Percentiles rank a stretch among this genome's conserved stretches.
Evolutionary conservation across 1,140 invertebrate genomes (phyloP).

Genomic region (Drosophila punjabiensis): DNA sequence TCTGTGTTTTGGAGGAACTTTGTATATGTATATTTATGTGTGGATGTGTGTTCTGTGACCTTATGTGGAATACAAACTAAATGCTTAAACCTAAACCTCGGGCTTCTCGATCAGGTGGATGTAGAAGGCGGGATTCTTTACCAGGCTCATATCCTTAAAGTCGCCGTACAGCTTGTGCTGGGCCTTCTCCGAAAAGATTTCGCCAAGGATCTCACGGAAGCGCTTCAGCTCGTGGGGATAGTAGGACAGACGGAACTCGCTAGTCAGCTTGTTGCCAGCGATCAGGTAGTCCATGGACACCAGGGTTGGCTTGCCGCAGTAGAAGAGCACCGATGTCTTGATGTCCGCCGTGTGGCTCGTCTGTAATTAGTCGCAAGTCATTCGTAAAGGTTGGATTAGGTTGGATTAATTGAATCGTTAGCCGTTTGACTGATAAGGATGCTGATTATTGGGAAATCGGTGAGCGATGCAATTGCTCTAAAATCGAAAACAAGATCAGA

Average conservation of each 20-base stretch:
- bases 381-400: slow-evolving; percentile 13
- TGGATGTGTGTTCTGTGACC: slow-evolving; percentile 38
- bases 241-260: slow-evolving; percentile 94
- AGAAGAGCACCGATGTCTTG: slow-evolving; percentile 92
- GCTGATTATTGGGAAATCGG: slow-evolving; percentile 10
- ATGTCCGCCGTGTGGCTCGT: slow-evolving; percentile 92
- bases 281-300: slow-evolving; percentile 93
- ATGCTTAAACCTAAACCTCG: slow-evolving; percentile 54
- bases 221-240: slow-evolving; percentile 92
- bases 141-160: slow-evolving; percentile 89
- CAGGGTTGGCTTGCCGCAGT: slow-evolving; percentile 90
- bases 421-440: slow-evolving; percentile 12
- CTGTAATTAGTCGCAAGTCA: slow-evolving; percentile 86
- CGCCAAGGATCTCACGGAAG: slow-evolving; percentile 90
- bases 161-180: slow-evolving; percentile 92
- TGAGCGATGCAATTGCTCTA: slow-evolving; percentile 12
- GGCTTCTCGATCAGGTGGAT: slow-evolving; percentile 93
- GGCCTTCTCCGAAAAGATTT: slow-evolving; percentile 89
- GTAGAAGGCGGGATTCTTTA: slow-evolving; percentile 91
- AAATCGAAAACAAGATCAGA: slow-evolving; percentile 29
- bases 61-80: slow-evolving; percentile 52
- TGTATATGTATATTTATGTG: slow-evolving; percentile 47
- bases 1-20: slow-evolving; percentile 47
- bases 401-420: slow-evolving; percentile 29
- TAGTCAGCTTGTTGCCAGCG: slow-evolving; percentile 86